Conservation (phyloP, 1,140 invertebrate species). For the Planococcus citri region DNA sequence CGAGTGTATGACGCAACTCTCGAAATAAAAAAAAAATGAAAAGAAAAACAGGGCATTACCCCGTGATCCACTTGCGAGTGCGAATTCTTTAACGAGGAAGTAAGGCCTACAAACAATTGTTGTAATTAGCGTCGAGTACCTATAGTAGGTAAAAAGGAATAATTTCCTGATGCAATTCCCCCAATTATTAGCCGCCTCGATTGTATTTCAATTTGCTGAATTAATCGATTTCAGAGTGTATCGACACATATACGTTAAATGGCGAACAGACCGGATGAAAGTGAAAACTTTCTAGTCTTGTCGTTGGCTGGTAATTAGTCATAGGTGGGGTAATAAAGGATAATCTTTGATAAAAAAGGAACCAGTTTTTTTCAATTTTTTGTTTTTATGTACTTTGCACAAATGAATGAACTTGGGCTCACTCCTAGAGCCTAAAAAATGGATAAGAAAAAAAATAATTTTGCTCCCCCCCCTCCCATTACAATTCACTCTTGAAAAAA, state of each 20-base stretch:
- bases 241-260: background rate
- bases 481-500: too few species aligned
- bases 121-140: background rate
- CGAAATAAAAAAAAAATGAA: too few species aligned
- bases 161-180: background rate
- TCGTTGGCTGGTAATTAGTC: too few species aligned
- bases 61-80: background rate
- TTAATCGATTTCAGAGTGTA: slow-evolving; percentile 7
- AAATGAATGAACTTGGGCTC: too few species aligned
- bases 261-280: background rate
- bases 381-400: too few species aligned
- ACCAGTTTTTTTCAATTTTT: too few species aligned
- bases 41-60: background rate
- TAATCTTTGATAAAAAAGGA: too few species aligned
- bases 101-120: background rate
- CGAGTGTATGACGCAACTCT: too few species aligned
- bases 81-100: background rate
- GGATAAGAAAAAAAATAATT: too few species aligned
- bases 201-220: background rate
- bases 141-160: background rate
- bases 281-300: background rate
- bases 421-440: too few species aligned
- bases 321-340: background rate
- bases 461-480: too few species aligned
- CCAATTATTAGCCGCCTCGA: background rate